Conservation (phyloP, 2,113 vertebrate species). For the Pollachius pollachius region DNA sequence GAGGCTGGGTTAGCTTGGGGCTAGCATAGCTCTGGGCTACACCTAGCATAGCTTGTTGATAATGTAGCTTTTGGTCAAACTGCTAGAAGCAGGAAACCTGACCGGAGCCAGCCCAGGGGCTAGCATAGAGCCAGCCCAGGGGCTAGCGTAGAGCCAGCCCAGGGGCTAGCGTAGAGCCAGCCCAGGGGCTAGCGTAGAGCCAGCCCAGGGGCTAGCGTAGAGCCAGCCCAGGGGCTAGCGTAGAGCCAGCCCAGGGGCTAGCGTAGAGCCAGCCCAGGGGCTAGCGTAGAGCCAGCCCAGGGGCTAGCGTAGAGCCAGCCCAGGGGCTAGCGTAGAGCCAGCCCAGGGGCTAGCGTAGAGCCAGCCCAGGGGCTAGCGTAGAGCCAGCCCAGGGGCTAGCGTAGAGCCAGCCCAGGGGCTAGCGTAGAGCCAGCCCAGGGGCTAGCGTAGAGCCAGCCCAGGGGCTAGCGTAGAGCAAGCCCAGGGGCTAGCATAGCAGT, state of each 20-base stretch:
- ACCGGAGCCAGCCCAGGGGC: conserved; percentile 12
- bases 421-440: no score
- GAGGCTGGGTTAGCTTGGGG: no score
- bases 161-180: conserved; percentile 35
- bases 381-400: not conserved
- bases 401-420: no score
- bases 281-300: no score
- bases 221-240: conserved; percentile 5
- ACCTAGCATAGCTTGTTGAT: no score
- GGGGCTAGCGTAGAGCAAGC: conserved; percentile 11
- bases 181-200: not conserved
- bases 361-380: conserved; percentile 13
- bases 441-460: no score
- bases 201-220: conserved; percentile 16
- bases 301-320: no score
- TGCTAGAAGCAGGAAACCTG: conserved; percentile 45
- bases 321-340: no score
- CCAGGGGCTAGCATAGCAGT: conserved; percentile 25
- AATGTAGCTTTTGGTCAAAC: no score
- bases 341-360: conserved; percentile 14
- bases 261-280: not conserved
- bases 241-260: not conserved
- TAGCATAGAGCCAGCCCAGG: not conserved
- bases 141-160: not conserved
- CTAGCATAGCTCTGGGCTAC: no score